Evolutionary conservation across 2,113 vertebrate species (phyloP), one percentile per base, ranked within the genome.

Genomic region (Zapus hudsonius): DNA sequence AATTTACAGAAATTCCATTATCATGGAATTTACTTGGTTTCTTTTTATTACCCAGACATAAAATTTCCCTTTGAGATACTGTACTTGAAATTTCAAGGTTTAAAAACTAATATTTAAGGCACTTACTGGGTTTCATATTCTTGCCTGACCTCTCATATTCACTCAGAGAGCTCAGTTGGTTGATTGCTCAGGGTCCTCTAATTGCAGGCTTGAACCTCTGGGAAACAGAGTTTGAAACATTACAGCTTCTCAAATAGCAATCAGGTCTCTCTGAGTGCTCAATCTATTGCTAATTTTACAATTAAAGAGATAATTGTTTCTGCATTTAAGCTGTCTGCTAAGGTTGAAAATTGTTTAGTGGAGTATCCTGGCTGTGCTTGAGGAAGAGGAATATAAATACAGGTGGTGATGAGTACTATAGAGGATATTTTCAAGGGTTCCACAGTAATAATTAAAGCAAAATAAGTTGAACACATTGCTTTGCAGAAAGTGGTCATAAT

Each of bases 241-340:
- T 92, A 85, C 52, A 92, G 42, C 59, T 89, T 96, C 74, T 94
- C 89, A 91, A 91, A 95, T 79, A 83, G 75, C 74, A 95, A 86
- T 86, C 64, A 92, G 6, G 57, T 94, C 31, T 91, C 59, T 94
- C 40, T 89, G 47, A 91, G 90, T 92, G 29, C 47, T 95, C 80
- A 90, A 52, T 89, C 22, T 91, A 59, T 86, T 94, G 92, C 59
- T 92, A 95, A 96, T 79, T 92, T 92, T 92, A 95, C 86, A 95
- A 89, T 90, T 93, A 90, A 90, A 96, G 42, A 93, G 38, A 64
- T 2, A 0, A 95, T 74, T 93, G 40, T 84, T 84, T 88, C 40
- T 95, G 64, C 25, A 31, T 93, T 94, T 81, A 93, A 92, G 33
- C 40, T 94, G 42, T 87, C 86, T 95, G 47, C 69, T 64, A 93